Base-by-base conservation (phyloP, 2,113 vertebrate species). In the Cololabis saira region DNA sequence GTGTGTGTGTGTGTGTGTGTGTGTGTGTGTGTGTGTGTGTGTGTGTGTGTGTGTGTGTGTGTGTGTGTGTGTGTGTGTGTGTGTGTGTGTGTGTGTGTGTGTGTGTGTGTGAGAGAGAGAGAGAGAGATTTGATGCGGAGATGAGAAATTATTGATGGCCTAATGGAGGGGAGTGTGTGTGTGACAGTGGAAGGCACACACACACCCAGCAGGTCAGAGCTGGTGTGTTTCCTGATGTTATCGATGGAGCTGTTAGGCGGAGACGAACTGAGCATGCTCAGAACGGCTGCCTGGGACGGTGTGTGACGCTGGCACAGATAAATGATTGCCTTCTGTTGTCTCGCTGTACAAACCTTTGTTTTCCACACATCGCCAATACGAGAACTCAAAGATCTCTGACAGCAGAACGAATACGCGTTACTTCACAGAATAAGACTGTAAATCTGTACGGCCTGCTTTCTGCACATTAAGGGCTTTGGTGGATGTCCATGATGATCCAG, bases 151-250 rank as follows among this genome's bases (percentile, higher is more conserved):
- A 76, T 56, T 9, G 19, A 67, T 52, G 24, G 61, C 67, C 58
- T 76, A 75, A 86, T 73, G 63, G 65, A 76, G 17, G 51, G 24
- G 15, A 70, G 61, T 74, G 48, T 80, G 71, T 78, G 27, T 74
- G 66, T 64, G 42, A 69, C 64, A 73, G 43, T 15, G 1, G 16
- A n/a, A 61, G 66, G 56, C 62, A 64, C 52, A 47, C 66, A 40
- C 18, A 58, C 59, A 30, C 40, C 17, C 30, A 67, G 68, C 77
- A 67, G 77, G 70, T 84, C 59, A 49, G 41, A 64, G 49, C 63
- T 61, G 64, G 65, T 78, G 76, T 51, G 49, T 61, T 10, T 65
- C 62, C 10, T 70, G 61, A 74, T 80, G 69, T 59, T 83, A 56
- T 61, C 50, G 45, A 14, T 44, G 2, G 48, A 68, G 68, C 50